phyloP scores from a whole-genome alignment of 2,797 vertebrate genomes.

The Peromyscus nudipes region DNA sequence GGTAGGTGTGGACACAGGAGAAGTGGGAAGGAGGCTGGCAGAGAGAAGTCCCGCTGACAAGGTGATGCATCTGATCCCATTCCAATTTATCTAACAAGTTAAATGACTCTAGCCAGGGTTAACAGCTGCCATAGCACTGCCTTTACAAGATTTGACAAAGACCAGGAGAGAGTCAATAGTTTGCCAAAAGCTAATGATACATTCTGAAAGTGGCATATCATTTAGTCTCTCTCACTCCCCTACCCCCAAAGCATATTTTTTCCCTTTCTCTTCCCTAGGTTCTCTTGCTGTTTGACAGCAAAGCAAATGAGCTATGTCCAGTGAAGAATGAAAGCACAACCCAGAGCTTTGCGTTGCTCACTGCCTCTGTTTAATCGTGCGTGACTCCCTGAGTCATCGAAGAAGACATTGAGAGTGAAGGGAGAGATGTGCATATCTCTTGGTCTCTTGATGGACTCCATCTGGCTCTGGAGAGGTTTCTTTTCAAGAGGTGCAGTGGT shows the following conservation, averaged over 20 bases:
- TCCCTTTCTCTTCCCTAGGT: constrained; percentile 46
- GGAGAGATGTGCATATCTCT: constrained; percentile 60
- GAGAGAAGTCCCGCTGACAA: not conserved
- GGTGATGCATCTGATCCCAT: not conserved
- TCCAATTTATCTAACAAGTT: constrained; percentile 55
- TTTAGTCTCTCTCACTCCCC: constrained; percentile 68
- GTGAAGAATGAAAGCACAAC: constrained; percentile 76
- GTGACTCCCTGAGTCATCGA: constrained; percentile 81
- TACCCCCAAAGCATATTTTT: not conserved
- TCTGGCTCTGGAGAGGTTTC: constrained; percentile 65
- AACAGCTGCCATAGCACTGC: constrained; percentile 69
- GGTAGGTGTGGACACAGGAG: not conserved
- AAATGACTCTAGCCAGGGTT: constrained; percentile 77
- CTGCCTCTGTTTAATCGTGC: constrained; percentile 78
- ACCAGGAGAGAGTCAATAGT: constrained; percentile 85
- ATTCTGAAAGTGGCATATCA: constrained; percentile 79
- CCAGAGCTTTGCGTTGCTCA: constrained; percentile 67
- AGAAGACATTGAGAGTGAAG: constrained; percentile 60
- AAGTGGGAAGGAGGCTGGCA: not conserved
- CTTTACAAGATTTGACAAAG: constrained; percentile 84
- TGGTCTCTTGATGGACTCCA: constrained; percentile 54
- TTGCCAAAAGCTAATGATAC: constrained; percentile 84
- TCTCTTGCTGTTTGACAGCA: constrained; percentile 83
- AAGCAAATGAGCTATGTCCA: constrained; percentile 83
- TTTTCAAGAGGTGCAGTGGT: constrained; percentile 12